Evolutionary conservation across 2,797 vertebrate genomes (phyloP).

Genomic region (Neostethus bicornis): DNA sequence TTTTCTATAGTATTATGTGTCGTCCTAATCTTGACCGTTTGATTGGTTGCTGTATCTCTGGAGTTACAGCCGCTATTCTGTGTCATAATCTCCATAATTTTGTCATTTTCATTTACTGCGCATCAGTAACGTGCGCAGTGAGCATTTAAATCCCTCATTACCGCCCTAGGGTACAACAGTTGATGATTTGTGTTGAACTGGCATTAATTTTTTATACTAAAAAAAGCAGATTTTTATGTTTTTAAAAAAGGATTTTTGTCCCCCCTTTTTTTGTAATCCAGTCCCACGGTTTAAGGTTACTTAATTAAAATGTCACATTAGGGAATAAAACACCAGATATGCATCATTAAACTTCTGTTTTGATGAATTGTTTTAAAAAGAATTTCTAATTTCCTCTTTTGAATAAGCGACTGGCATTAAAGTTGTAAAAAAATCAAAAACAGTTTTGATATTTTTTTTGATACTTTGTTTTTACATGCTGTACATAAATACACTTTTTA

Average conservation of each 20-base stretch:
- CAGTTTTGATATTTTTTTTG: no score
- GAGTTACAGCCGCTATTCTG: not conserved
- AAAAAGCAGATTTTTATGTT: not conserved
- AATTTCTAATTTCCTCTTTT: not conserved
- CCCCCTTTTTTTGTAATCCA: constrained; percentile 7
- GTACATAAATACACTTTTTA: not conserved
- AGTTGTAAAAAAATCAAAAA: not conserved
- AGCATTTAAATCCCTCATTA: constrained; percentile 1
- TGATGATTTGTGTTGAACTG: not conserved
- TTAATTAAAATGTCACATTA: not conserved
- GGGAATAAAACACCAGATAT: not conserved
- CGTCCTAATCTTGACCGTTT: not conserved
- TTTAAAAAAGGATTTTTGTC: constrained; percentile 6
- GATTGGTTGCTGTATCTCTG: not conserved
- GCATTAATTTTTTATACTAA: not conserved
- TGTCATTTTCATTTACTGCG: constrained; percentile 10
- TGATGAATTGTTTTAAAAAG: not conserved
- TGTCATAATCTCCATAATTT: constrained; percentile 3
- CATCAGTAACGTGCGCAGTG: not conserved
- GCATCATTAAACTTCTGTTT: not conserved
- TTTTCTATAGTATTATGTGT: not conserved
- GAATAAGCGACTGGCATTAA: not conserved
- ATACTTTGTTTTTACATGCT: no score
- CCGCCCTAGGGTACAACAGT: constrained; percentile 14
- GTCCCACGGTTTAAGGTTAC: not conserved